Conservation (phyloP, 2,888 invertebrate genomes). For the Choreutis nemorana region DNA sequence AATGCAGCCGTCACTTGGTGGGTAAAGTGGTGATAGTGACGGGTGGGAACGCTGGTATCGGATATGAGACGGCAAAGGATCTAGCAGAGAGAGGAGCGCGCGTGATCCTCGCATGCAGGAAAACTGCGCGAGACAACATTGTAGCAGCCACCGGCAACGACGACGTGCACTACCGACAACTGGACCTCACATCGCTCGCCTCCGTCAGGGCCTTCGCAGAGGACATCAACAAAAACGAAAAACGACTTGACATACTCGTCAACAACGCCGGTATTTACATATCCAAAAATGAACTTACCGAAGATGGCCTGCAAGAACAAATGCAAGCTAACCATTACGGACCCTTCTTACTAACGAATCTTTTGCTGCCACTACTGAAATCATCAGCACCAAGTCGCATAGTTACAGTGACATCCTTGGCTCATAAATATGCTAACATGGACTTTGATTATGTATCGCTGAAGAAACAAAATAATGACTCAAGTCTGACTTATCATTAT, state of each 20-base stretch:
- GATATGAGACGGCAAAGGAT: constrained; percentile 77
- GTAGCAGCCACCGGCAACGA: constrained; percentile 25
- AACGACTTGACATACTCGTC: constrained; percentile 64
- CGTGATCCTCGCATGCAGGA: constrained; percentile 82
- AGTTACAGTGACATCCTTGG: constrained; percentile 37
- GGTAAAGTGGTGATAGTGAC: constrained; percentile 87
- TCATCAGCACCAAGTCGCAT: constrained; percentile 43
- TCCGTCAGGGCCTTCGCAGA: constrained; percentile 69
- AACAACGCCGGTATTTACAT: constrained; percentile 68
- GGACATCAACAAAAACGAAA: constrained; percentile 55
- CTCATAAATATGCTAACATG: constrained; percentile 23
- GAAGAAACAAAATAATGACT: constrained; percentile 19
- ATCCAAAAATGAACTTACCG: constrained; percentile 44
- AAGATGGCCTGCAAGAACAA: constrained; percentile 67
- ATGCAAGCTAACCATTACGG: constrained; percentile 70
- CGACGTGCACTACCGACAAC: constrained; percentile 36
- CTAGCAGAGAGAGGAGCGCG: constrained; percentile 77
- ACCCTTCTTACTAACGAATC: constrained; percentile 71
- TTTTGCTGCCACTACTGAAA: constrained; percentile 57
- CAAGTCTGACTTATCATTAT: constrained; percentile 10
- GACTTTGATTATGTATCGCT: constrained; percentile 28
- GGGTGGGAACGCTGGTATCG: constrained; percentile 84
- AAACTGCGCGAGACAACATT: constrained; percentile 44
- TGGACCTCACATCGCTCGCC: constrained; percentile 59
- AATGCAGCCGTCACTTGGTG: constrained; percentile 58